phyloP scores from a whole-genome alignment of 2,113 vertebrate genomes.

The Psophia crepitans region DNA sequence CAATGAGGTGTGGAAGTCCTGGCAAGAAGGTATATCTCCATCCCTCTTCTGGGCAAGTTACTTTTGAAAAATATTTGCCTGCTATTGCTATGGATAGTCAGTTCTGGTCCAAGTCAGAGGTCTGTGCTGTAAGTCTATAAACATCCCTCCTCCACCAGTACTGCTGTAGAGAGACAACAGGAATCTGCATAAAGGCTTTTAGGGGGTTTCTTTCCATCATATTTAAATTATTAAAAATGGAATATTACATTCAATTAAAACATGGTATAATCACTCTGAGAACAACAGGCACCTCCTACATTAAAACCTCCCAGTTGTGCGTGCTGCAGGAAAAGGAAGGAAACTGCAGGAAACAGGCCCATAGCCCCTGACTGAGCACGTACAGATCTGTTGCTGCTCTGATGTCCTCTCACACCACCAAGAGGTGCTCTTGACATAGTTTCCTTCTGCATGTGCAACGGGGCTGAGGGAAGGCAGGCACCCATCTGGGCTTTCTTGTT shows the following conservation, averaged over 20 bases:
- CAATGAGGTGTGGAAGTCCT: background rate
- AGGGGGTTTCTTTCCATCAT: background rate
- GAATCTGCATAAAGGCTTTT: background rate
- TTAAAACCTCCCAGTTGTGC: background rate
- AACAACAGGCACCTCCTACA: background rate
- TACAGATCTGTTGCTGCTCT: background rate
- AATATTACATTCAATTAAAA: background rate
- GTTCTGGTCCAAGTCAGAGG: background rate
- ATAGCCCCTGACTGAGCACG: background rate
- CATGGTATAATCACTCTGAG: background rate
- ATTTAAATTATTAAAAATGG: background rate
- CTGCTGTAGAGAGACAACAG: background rate
- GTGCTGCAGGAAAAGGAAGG: background rate
- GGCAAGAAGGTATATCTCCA: background rate
- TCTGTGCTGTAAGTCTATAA: background rate
- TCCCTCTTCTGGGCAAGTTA: background rate
- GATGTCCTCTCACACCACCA: background rate
- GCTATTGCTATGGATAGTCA: background rate
- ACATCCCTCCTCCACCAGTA: background rate
- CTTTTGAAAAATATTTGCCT: background rate
- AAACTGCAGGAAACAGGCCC: background rate
- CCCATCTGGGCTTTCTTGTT: background rate
- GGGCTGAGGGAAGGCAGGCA: background rate
- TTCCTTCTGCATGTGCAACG: background rate
- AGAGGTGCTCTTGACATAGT: constrained; percentile 41